Evolutionary conservation across 2,888 invertebrate species (phyloP).

Genomic region (Brachyopa scutellaris): DNA sequence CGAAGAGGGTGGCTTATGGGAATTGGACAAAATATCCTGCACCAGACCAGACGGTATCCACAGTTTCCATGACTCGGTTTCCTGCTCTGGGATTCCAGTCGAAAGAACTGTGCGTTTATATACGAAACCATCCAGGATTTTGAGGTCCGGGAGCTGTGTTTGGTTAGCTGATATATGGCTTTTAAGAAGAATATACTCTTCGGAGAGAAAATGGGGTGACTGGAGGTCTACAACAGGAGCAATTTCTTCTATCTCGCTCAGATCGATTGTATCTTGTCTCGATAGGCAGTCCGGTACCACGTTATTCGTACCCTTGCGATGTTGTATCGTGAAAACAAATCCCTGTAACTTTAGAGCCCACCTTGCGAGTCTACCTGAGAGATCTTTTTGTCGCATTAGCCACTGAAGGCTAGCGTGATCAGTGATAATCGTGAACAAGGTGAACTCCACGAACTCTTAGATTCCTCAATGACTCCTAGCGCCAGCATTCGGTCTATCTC

Average conservation of each 20-base stretch:
- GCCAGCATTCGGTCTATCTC: slow-evolving; percentile 76
- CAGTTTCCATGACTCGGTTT: slow-evolving; percentile 59
- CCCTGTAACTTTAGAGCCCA: too few relatives aligned
- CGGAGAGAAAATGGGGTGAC: slow-evolving; percentile 20
- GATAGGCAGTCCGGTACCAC: slow-evolving; percentile 75
- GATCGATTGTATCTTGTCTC: slow-evolving; percentile 40
- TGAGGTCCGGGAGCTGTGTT: slow-evolving; percentile 45
- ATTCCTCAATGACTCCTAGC: too few relatives aligned
- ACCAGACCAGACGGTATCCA: slow-evolving; percentile 48
- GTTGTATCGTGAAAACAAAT: too few relatives aligned
- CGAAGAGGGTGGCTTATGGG: background rate
- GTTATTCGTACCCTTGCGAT: too few relatives aligned
- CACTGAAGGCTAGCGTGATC: too few relatives aligned
- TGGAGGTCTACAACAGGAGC: slow-evolving; percentile 34
- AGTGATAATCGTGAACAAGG: too few relatives aligned
- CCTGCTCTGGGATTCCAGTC: slow-evolving; percentile 25
- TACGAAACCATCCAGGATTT: slow-evolving; percentile 50
- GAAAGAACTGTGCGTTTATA: slow-evolving; percentile 8
- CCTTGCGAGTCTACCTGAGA: too few relatives aligned
- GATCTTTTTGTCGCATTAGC: too few relatives aligned
- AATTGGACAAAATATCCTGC: background rate
- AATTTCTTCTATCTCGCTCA: background rate
- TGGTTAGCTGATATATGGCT: background rate
- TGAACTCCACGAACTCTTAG: too few relatives aligned
- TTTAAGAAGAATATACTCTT: slow-evolving; percentile 43